Base-by-base conservation (phyloP, 2,888 invertebrate species). In the Bellardia bayeri region DNA sequence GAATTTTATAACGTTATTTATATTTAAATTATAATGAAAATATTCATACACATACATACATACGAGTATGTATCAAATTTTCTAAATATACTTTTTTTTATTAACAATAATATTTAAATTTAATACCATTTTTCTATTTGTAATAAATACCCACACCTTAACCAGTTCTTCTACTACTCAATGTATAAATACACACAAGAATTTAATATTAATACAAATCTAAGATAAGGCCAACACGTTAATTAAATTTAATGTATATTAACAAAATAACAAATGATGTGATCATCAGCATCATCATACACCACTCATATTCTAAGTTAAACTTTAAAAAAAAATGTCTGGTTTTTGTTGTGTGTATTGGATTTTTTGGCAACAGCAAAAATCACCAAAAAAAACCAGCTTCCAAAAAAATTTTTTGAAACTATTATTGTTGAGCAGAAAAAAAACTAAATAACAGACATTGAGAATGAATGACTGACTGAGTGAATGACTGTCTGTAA, bases 141-240 rank as follows among this genome's bases (percentile, higher is more conserved):
- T 54, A 63, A 84, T 79, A 87, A 76, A 84, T 72, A 82, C 78
- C 83, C 81, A 84, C 78, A 82, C 78, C 84, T 81, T 84, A 87
- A 87, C 81, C 81, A 84, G 87, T 84, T 87, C 76, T 64, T 64
- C 2, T 16, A 4, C 58, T 42, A 16, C n/a, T 78, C n/a, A 16
- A 63, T 84, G 86, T 64, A 86, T 75, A 68, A 74, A 74, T 54
- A 78, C 68, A 68, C 13, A 66, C 49, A 75, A 75, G 75, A 83
- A 80, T 74, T 75, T 82, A 40, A 13, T 63, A 45, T 58, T 11
- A 71, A 72, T 58, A 72, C 51, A 79, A 80, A 79, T 85, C 82
- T 85, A 87, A 82, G 87, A 87, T 87, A 88, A 88, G 89, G 89
- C 88, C 86, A 89, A 83, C 88, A 56, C 83, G 83, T 84, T 84